Conservation (phyloP, 2,888 invertebrate genomes). For the Papilio elwesi region DNA sequence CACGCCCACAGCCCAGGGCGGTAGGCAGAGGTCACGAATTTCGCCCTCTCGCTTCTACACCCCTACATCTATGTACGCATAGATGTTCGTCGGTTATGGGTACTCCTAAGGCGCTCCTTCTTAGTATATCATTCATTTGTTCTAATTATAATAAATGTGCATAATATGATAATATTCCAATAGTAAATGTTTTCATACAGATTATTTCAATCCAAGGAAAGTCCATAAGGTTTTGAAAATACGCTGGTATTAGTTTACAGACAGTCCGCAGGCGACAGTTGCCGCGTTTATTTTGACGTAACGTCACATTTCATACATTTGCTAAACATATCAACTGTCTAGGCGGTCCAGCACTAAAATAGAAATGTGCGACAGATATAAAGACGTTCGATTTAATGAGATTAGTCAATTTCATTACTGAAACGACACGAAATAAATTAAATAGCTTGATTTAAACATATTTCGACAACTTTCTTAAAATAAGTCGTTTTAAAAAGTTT, state of each 20-base stretch:
- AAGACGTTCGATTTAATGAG: slow-evolving; percentile 31
- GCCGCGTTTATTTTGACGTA: slow-evolving; percentile 24
- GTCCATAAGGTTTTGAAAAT: background rate
- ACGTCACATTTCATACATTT: slow-evolving; percentile 33
- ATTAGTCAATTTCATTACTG: slow-evolving; percentile 32
- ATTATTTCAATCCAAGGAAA: background rate
- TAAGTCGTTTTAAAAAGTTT: background rate
- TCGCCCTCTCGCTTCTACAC: no score
- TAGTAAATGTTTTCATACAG: no score
- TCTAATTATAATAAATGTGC: no score
- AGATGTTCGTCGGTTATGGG: no score
- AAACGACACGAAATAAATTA: slow-evolving; percentile 14
- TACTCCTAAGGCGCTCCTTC: no score
- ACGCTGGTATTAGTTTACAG: background rate
- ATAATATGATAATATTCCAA: no score
- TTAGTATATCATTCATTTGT: no score
- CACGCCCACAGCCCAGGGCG: no score
- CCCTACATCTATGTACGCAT: no score
- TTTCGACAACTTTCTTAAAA: background rate
- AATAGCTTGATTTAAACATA: background rate
- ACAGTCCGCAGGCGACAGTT: slow-evolving; percentile 1
- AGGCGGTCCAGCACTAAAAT: slow-evolving; percentile 30
- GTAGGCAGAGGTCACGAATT: no score
- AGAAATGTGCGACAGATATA: slow-evolving; percentile 37
- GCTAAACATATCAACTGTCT: slow-evolving; percentile 34